Evolutionary conservation across 1,140 invertebrate genomes (phyloP).

Genomic region (Cataglyphis hispanica): DNA sequence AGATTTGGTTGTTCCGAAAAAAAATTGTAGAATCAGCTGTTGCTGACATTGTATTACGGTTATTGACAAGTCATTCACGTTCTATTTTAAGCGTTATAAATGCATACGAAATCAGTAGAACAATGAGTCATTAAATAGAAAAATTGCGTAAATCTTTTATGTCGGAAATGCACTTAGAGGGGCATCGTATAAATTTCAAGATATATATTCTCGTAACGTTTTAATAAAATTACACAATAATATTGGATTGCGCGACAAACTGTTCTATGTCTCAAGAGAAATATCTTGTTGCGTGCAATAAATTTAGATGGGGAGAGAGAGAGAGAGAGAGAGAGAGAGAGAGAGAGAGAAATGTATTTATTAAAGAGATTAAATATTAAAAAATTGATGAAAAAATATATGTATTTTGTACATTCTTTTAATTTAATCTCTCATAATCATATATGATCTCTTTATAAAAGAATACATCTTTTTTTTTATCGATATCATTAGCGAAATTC

Average conservation of each 20-base stretch:
- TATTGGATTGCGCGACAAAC: no score
- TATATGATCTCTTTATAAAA: not conserved
- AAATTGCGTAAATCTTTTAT: no score
- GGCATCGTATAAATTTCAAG: no score
- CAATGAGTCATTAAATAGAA: no score
- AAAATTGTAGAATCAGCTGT: conserved; percentile 17
- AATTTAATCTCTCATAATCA: not conserved
- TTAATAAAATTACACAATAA: not conserved
- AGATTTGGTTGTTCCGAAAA: conserved; percentile 12
- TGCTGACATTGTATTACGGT: not conserved
- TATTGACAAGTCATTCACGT: conserved; percentile 33
- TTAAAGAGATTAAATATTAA: not conserved
- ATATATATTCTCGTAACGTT: not conserved
- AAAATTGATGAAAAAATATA: not conserved
- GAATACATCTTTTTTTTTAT: not conserved
- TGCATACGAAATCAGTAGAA: no score
- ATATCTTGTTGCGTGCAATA: not conserved
- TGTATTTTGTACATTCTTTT: not conserved
- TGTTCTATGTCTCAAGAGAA: no score
- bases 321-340: no score
- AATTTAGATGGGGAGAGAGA: conserved; percentile 28
- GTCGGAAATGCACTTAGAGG: no score
- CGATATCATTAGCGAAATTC: not conserved
- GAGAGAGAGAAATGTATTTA: conserved; percentile 11
- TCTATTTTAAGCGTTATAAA: not conserved